phyloP scores from a whole-genome alignment of 37 sponge, comb jelly and placozoan genomes.

The Tethya wilhelma region DNA sequence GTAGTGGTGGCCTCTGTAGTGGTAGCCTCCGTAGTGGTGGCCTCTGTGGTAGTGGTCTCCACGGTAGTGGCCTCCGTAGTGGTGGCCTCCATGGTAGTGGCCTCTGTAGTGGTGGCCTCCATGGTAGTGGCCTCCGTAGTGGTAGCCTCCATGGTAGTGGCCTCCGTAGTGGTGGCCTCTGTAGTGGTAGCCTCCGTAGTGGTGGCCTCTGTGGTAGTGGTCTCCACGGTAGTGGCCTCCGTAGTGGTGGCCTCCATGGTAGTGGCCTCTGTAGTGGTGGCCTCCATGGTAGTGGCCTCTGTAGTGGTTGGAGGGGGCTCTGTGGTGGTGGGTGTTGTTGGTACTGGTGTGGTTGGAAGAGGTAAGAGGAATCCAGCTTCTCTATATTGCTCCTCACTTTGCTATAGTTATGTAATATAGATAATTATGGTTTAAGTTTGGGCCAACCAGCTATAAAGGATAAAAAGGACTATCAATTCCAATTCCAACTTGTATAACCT shows the following conservation, averaged over 20 bases:
- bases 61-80: too few species aligned
- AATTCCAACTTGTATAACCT: neutral
- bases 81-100: too few species aligned
- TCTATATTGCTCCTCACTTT: neutral
- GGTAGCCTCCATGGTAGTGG: too few species aligned
- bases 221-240: neutral
- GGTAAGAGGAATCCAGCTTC: constrained; percentile 1
- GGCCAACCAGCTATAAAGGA: too few species aligned
- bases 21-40: too few species aligned
- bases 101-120: too few species aligned
- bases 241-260: neutral
- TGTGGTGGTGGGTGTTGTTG: constrained; percentile 4
- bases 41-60: too few species aligned
- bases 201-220: neutral
- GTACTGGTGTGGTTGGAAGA: neutral
- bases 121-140: too few species aligned
- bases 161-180: too few species aligned
- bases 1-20: too few species aligned
- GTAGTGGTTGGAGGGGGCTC: neutral
- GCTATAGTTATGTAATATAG: too few species aligned
- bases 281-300: neutral
- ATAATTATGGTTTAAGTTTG: neutral
- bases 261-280: neutral
- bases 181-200: neutral
- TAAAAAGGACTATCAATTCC: neutral